Evolutionary conservation across 2,113 vertebrate genomes (phyloP).

Genomic region (Origma solitaria): DNA sequence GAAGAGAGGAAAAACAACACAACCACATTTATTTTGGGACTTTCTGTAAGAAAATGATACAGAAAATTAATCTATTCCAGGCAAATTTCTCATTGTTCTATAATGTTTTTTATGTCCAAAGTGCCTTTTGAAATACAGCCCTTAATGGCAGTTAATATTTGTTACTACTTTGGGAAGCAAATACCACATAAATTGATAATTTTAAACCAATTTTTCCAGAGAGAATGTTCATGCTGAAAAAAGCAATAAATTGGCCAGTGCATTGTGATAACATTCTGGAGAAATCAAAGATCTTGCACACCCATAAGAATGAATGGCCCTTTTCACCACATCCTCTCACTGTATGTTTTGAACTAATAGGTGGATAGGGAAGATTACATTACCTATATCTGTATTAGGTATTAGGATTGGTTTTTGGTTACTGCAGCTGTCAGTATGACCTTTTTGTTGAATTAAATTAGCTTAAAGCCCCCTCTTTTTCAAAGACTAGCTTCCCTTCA

Average conservation of each 20-base stretch:
- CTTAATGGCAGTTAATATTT: background rate
- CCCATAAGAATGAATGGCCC: background rate
- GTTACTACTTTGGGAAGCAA: background rate
- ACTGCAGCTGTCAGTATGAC: background rate
- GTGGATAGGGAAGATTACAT: background rate
- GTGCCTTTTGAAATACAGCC: background rate
- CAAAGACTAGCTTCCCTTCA: background rate
- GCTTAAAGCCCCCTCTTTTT: background rate
- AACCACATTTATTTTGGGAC: background rate
- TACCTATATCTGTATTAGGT: background rate
- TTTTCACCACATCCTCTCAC: background rate
- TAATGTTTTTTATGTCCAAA: background rate
- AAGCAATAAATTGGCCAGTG: background rate
- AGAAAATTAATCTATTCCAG: background rate
- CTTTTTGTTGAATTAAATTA: slow-evolving; percentile 27
- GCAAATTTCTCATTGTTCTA: background rate
- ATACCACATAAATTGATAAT: background rate
- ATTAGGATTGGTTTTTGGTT: background rate
- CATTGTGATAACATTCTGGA: background rate
- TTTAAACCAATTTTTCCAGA: background rate
- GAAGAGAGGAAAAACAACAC: background rate
- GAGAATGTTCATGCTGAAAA: background rate
- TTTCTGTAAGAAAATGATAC: background rate
- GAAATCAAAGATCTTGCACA: background rate
- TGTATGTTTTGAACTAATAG: background rate